Evolutionary conservation across 2,888 invertebrate genomes (phyloP).

Genomic region (Fragum sueziense): DNA sequence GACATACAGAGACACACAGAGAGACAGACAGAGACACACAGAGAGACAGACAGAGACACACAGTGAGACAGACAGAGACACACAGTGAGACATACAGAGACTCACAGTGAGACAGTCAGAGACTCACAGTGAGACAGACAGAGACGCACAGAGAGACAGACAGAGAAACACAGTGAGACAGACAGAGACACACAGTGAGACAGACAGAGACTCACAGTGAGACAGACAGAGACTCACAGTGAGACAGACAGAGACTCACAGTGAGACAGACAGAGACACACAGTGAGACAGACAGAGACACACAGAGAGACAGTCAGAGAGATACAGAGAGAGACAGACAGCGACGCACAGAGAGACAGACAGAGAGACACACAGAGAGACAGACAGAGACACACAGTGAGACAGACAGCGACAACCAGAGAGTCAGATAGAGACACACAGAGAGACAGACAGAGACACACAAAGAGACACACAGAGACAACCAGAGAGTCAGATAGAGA

Average conservation of each 20-base stretch:
- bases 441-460: too few relatives aligned
- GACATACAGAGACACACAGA: not conserved
- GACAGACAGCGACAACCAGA: conserved; percentile 9
- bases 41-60: not conserved
- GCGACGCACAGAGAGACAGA: too few relatives aligned
- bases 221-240: not conserved
- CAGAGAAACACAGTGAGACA: not conserved
- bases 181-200: not conserved
- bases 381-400: conserved; percentile 16
- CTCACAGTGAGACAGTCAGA: not conserved
- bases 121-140: not conserved
- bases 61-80: not conserved
- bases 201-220: not conserved
- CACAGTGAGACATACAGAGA: not conserved
- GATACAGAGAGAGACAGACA: not conserved
- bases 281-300: not conserved
- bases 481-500: too few relatives aligned
- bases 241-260: not conserved
- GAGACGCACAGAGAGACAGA: too few relatives aligned
- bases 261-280: not conserved
- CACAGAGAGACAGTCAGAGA: not conserved
- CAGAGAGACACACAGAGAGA: conserved; percentile 2
- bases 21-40: not conserved
- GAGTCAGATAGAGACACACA: too few relatives aligned
- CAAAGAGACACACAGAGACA: too few relatives aligned